phyloP scores from a whole-genome alignment of 2,113 vertebrate genomes.

The Perca flavescens region DNA sequence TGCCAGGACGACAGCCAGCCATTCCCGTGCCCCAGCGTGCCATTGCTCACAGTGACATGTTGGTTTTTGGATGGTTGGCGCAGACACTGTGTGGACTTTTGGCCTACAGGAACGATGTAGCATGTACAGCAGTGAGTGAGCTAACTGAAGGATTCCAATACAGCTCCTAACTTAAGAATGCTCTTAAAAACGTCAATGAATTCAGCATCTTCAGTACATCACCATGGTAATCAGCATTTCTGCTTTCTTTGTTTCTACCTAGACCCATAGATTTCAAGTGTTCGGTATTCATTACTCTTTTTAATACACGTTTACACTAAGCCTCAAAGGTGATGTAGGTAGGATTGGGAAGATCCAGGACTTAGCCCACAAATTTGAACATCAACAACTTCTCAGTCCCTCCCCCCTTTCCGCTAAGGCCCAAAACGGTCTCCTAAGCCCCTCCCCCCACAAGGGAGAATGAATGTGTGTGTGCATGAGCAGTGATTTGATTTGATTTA shows the following conservation, averaged over 20 bases:
- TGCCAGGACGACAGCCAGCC: background rate
- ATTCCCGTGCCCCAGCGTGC: background rate
- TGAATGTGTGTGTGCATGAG: too few species aligned
- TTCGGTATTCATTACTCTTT: background rate
- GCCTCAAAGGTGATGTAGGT: background rate
- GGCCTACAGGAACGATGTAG: background rate
- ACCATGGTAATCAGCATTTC: background rate
- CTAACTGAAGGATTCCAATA: background rate
- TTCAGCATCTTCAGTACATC: background rate
- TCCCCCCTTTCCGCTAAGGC: too few species aligned
- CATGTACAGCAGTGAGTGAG: background rate
- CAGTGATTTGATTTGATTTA: background rate
- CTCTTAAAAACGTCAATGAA: background rate
- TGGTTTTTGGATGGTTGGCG: slow-evolving; percentile 3
- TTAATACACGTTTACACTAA: background rate
- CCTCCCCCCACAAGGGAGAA: too few species aligned
- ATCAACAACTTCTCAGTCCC: too few species aligned
- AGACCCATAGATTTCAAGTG: background rate
- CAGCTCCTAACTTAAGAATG: background rate
- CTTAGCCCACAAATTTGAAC: too few species aligned
- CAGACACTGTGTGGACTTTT: background rate
- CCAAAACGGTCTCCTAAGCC: too few species aligned
- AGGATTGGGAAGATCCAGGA: too few species aligned
- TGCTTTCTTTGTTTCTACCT: background rate
- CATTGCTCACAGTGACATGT: background rate